Evolutionary conservation across 2,797 vertebrate species (phyloP), one percentile per base, ranked within the genome.

Genomic region (Antrozous pallidus): DNA sequence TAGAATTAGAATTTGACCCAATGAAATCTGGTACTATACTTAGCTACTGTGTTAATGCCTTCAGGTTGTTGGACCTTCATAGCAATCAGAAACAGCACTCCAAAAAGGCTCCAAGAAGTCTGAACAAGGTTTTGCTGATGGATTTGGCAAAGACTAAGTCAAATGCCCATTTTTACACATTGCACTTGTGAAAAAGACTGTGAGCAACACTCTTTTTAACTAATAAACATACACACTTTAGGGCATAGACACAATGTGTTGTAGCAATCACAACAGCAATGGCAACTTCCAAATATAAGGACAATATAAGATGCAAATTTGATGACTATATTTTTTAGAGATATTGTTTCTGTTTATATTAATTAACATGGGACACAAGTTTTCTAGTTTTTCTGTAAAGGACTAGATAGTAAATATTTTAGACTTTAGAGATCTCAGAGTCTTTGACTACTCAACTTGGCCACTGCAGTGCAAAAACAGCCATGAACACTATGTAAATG

Each of bases 371-470:
- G 83, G 42, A 75, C 8, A 56, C 0, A 61, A 5, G 7, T 75
- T 89, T 93, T 83, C 36, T 31, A 16, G 2, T 88, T 69, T 96
- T 88, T 91, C 36, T 88, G 42, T 91, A 63, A 90, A 91, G 65
- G 61, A 24, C 26, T 63, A 85, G 69, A 58, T 40, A 56, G 31
- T 82, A 74, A 71, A 82, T 71, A 58, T 73, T 74, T 49, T 70
- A 89, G 74, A 22, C 31, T 79, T 69, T 86, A 20, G 63, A 33
- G 28, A 45, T 42, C 20, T n/a, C 4, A 74, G 26, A 13, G 6
- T 92, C 8, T 81, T 51, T 90, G 7, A 11, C 13, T 75, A 42
- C 36, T 80, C 7, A 77, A 2, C 36, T 38, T 45, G 11, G 26
- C 6, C 38, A 38, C 6, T 63, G 28, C 16, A 77, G 24, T 18